Evolutionary conservation across 2,113 vertebrate species (phyloP).

Genomic region (Malurus cyaneus): DNA sequence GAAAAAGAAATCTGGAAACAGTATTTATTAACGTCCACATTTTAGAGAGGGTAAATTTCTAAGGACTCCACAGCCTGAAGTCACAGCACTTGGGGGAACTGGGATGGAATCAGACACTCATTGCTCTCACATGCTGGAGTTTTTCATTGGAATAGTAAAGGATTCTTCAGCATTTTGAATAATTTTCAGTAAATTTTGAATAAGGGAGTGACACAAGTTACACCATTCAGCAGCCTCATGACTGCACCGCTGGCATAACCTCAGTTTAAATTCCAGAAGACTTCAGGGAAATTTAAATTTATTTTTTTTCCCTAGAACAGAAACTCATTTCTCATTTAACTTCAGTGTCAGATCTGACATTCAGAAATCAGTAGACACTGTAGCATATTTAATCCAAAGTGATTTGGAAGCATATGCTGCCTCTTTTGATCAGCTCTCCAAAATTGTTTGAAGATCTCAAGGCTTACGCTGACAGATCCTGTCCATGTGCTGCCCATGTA

Average conservation of each 20-base stretch:
- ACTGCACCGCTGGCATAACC: background rate
- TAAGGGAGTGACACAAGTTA: background rate
- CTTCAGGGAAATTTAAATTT: background rate
- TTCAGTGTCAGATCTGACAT: background rate
- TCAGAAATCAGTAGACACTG: background rate
- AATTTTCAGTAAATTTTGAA: background rate
- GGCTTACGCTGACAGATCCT: background rate
- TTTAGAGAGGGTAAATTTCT: background rate
- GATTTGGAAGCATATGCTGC: background rate
- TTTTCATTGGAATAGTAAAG: background rate
- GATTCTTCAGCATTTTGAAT: background rate
- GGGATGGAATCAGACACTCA: background rate
- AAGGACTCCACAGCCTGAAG: background rate
- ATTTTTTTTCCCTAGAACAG: background rate
- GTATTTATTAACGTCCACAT: background rate
- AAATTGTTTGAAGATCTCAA: background rate
- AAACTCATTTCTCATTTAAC: background rate
- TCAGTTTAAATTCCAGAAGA: background rate
- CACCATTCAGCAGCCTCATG: background rate
- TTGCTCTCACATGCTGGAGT: background rate
- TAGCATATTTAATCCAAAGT: background rate
- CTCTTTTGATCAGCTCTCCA: background rate
- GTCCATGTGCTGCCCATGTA: background rate
- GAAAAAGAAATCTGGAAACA: background rate
- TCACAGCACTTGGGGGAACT: background rate